These are phyloP conservation scores for Drosophila rubida DNA, from an alignment of 2,888 invertebrate genomes.

Conservation along the genomic window DNA sequence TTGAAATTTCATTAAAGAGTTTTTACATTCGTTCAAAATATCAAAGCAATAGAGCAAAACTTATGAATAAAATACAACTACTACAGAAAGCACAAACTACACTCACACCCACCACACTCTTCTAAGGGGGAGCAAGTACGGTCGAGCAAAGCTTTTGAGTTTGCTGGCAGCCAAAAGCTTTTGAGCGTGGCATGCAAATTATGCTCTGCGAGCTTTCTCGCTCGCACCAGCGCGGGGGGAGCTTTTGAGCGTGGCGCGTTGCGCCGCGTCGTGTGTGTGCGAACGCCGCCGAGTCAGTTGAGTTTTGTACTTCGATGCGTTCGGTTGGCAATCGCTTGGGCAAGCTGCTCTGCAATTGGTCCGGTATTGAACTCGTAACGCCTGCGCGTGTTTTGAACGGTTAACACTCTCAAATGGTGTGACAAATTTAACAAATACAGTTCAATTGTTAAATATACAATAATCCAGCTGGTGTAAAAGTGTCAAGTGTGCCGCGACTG, in stretches of 20 bases:
- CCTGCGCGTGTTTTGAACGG: conserved; percentile 57
- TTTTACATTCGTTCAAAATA: conserved; percentile 30
- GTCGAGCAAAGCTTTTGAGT: not conserved
- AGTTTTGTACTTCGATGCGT: conserved; percentile 79
- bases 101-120: not conserved
- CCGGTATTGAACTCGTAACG: conserved; percentile 57
- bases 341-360: conserved; percentile 22
- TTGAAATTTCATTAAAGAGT: conserved; percentile 33
- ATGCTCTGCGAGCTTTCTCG: conserved; percentile 16
- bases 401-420: conserved; percentile 4
- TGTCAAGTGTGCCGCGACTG: conserved; percentile 26
- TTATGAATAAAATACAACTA: conserved; percentile 74
- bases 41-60: conserved; percentile 68
- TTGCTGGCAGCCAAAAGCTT: conserved; percentile 3
- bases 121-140: not conserved
- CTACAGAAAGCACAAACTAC: conserved; percentile 23
- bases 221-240: conserved; percentile 2
- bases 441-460: conserved; percentile 10
- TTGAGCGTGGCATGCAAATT: conserved; percentile 37
- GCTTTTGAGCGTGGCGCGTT: conserved; percentile 51
- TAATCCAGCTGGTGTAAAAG: conserved; percentile 14
- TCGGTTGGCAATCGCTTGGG: conserved; percentile 66
- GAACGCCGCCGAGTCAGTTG: conserved; percentile 58
- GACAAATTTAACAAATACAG: conserved; percentile 11
- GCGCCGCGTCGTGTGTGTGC: conserved; percentile 9